Conservation (phyloP, 2,888 invertebrate genomes). For the Callyntrura guangdongensis region DNA sequence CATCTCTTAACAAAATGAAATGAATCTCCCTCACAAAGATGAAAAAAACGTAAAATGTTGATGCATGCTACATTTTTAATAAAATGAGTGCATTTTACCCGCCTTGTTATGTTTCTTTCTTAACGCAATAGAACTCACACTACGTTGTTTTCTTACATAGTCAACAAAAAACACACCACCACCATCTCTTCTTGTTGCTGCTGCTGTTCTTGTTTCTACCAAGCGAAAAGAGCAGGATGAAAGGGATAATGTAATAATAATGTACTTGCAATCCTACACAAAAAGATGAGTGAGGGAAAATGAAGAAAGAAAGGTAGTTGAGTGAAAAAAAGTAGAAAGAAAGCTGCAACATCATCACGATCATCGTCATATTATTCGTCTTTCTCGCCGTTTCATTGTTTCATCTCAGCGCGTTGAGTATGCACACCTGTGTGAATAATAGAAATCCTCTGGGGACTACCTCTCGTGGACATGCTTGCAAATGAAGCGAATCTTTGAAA, state of each 20-base stretch:
- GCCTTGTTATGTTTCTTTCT: no score
- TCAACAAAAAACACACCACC: not conserved
- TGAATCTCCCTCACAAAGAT: conserved; percentile 1
- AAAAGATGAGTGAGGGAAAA: not conserved
- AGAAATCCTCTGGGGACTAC: conserved; percentile 73
- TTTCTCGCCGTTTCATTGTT: not conserved
- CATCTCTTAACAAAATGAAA: conserved; percentile 45
- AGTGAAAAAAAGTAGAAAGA: not conserved
- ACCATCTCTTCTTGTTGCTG: not conserved
- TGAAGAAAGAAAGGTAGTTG: not conserved
- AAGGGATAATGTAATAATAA: conserved; percentile 72
- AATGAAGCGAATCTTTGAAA: conserved; percentile 74
- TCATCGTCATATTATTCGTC: conserved; percentile 5
- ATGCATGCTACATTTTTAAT: conserved; percentile 65
- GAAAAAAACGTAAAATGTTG: conserved; percentile 42
- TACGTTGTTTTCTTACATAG: not conserved
- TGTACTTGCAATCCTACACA: conserved; percentile 26
- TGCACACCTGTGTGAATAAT: conserved; percentile 76
- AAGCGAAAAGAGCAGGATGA: conserved; percentile 7
- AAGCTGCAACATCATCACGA: conserved; percentile 13
- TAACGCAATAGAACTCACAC: no score
- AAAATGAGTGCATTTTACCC: conserved; percentile 60
- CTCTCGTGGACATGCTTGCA: conserved; percentile 73
- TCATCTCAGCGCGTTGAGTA: not conserved
- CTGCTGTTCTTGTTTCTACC: not conserved